Evolutionary conservation across 2,113 vertebrate genomes (phyloP).

Genomic region (Morphnarchus princeps): DNA sequence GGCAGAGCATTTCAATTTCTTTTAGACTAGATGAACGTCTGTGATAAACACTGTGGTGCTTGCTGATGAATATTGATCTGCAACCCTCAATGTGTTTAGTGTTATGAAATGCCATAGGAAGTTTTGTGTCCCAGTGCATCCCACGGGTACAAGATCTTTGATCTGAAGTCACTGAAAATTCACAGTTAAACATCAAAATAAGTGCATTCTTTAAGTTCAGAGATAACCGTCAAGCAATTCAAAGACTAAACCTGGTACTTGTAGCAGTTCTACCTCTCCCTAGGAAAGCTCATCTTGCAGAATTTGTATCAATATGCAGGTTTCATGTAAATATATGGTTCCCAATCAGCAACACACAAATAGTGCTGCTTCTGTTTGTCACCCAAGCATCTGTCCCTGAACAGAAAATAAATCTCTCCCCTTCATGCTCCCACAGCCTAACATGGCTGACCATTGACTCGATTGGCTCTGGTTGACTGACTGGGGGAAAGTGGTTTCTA

Average conservation of each 20-base stretch:
- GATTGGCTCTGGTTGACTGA: background rate
- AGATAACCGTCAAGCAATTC: background rate
- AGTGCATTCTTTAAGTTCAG: background rate
- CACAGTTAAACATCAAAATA: background rate
- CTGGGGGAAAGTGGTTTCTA: background rate
- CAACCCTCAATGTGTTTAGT: background rate
- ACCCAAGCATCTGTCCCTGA: background rate
- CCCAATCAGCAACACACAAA: background rate
- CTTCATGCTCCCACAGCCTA: background rate
- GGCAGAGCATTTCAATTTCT: background rate
- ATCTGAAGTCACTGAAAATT: background rate
- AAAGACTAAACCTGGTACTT: background rate
- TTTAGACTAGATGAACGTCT: background rate
- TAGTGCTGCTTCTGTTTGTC: background rate
- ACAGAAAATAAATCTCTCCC: background rate
- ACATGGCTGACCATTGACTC: background rate
- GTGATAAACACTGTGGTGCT: background rate
- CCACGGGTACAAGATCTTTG: background rate
- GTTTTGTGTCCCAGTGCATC: background rate
- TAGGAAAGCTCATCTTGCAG: background rate
- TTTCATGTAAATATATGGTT: background rate
- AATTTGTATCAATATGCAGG: background rate
- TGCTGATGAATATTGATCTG: background rate
- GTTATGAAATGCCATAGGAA: background rate
- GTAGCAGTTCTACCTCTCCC: background rate